Evolutionary conservation across 2,888 invertebrate species (phyloP).

Genomic region (Cheilosia scutellata): DNA sequence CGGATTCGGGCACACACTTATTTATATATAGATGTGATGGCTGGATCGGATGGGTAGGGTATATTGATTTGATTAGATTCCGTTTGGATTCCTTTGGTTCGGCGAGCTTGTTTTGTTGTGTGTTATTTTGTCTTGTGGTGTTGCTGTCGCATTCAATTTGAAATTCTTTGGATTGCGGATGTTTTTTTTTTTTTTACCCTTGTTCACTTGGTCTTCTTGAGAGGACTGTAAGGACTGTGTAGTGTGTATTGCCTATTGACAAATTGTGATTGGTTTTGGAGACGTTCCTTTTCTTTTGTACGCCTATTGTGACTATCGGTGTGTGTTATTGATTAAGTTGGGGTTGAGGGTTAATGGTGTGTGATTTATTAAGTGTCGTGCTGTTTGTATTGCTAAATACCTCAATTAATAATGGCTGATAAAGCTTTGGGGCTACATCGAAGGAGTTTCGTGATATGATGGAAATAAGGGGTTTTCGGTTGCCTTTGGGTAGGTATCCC

Average conservation of each 20-base stretch:
- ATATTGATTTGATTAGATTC: slow-evolving; percentile 74
- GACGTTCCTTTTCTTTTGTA: slow-evolving; percentile 18
- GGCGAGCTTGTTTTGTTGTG: slow-evolving; percentile 41
- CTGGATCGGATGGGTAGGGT: not conserved
- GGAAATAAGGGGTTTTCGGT: not conserved
- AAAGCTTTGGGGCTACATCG: slow-evolving; percentile 45
- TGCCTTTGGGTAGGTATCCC: not conserved
- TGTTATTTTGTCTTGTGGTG: slow-evolving; percentile 41
- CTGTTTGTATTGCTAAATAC: slow-evolving; percentile 75
- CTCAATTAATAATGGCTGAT: slow-evolving; percentile 73
- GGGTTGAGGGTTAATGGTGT: slow-evolving; percentile 72
- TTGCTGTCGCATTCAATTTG: slow-evolving; percentile 71
- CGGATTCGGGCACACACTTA: not conserved
- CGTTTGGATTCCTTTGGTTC: slow-evolving; percentile 59
- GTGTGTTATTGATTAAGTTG: slow-evolving; percentile 73
- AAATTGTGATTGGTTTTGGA: slow-evolving; percentile 68
- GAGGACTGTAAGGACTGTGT: not conserved
- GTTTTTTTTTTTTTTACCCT: slow-evolving; percentile 10
- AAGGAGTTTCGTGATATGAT: slow-evolving; percentile 42
- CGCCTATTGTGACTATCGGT: slow-evolving; percentile 54
- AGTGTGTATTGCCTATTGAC: slow-evolving; percentile 55
- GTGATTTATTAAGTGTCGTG: slow-evolving; percentile 73
- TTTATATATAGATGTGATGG: not conserved
- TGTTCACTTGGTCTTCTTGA: not conserved
- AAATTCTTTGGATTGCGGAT: slow-evolving; percentile 57